These are phyloP conservation scores for Pipra filicauda DNA, from an alignment of 2,113 vertebrate species.

Conservation along the genomic window DNA sequence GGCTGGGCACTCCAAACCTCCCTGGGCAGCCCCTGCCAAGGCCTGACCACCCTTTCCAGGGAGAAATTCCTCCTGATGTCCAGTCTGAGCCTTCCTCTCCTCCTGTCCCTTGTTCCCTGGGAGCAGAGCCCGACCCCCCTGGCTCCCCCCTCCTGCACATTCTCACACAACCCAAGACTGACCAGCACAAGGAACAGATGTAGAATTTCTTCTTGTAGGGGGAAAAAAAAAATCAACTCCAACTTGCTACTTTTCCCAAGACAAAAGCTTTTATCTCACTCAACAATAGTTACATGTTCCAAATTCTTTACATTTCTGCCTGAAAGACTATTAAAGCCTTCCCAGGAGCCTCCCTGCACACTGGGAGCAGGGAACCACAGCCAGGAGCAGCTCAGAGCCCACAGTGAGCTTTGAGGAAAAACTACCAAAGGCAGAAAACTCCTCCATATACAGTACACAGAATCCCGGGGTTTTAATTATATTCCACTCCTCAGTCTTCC, in stretches of 20 bases:
- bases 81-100: rapidly evolving
- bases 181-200: background rate
- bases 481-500: background rate
- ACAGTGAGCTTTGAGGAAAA: background rate
- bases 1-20: background rate
- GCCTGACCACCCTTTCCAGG: background rate
- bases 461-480: background rate
- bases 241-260: background rate
- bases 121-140: background rate
- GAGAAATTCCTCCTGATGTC: rapidly evolving
- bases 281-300: background rate
- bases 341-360: background rate
- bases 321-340: background rate
- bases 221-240: background rate
- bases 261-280: background rate
- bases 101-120: background rate
- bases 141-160: background rate
- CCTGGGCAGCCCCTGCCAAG: background rate
- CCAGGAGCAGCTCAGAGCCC: background rate
- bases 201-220: background rate
- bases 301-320: slow-evolving; percentile 2
- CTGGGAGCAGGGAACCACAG: background rate
- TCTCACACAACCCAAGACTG: background rate
- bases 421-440: background rate
- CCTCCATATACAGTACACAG: background rate